Base-by-base conservation (phyloP, 2,113 vertebrate genomes). In the Chunga burmeisteri region DNA sequence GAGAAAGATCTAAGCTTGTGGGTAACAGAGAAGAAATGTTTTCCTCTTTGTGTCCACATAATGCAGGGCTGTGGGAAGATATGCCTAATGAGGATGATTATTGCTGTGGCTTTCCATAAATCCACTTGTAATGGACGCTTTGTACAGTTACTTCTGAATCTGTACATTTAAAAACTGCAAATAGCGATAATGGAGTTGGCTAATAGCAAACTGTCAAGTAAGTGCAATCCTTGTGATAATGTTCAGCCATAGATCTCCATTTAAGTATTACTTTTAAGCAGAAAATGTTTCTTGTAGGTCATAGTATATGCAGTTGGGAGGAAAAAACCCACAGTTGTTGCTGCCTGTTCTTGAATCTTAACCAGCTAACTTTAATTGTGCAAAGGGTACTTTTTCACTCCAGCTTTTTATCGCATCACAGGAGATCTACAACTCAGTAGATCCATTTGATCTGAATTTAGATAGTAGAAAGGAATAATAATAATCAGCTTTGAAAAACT, bases 31-130 rank as follows among this genome's bases (percentile, higher is more conserved):
- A 86, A 96, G 90, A 97, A 96, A 94, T 96, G 89, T 96, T 96
- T 97, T 97, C 87, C 77, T 97, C 81, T 97, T 96, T 96, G 90
- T 94, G 90, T 96, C 95, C 93, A 90, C 88, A 93, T 97, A 97
- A 97, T 97, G 94, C 86, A 96, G 63, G 91, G 75, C 94, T 94
- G 89, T 96, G 81, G 96, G 90, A 96, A 97, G 96, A 97, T 94
- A 97, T 95, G 90, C 93, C 96, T 98, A 97, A 97, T 97, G 95
- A 96, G 95, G 93, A 85, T 96, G 89, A 96, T 97, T 95, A 95
- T 97, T 96, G 93, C 94, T 94, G 94, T 96, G 95, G 96, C 96
- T 96, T 97, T 97, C 93, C 97, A 96, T 95, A 97, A 97, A 98
- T 97, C 96, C 86, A 81, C 90, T 96, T 97, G 94, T 92, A 96